phyloP scores from a whole-genome alignment of 1,140 invertebrate species.

The Arion vulgaris region DNA sequence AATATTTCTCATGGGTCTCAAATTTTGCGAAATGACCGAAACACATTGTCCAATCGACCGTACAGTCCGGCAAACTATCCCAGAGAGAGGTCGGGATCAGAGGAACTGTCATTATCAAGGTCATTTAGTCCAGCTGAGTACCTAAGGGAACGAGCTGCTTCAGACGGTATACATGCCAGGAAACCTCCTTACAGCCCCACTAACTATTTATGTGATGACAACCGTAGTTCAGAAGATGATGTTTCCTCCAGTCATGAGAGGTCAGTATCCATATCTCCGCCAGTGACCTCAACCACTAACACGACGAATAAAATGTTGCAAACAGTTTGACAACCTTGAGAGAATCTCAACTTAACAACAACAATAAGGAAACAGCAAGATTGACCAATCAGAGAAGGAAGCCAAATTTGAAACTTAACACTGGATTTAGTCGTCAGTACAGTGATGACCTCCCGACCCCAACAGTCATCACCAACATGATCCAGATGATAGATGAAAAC shows the following conservation, averaged over 20 bases:
- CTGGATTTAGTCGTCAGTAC: constrained; percentile 68
- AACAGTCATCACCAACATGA: constrained; percentile 63
- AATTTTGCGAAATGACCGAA: constrained; percentile 28
- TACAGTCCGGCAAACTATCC: constrained; percentile 49
- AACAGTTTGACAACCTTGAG: background rate
- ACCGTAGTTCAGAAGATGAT: constrained; percentile 17
- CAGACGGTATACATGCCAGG: background rate
- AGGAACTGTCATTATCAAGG: background rate
- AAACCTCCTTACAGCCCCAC: constrained; percentile 21
- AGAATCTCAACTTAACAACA: background rate
- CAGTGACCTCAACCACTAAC: background rate
- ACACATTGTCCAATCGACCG: constrained; percentile 40
- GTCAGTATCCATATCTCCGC: constrained; percentile 26
- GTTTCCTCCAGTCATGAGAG: constrained; percentile 20
- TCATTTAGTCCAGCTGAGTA: constrained; percentile 25
- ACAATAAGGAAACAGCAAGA: constrained; percentile 16
- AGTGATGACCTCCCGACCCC: constrained; percentile 67
- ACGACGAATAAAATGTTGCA: background rate
- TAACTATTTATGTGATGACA: constrained; percentile 20
- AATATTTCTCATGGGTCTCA: constrained; percentile 23
- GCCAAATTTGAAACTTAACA: constrained; percentile 46
- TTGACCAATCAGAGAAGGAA: constrained; percentile 22
- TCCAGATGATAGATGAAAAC: constrained; percentile 66
- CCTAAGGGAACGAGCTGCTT: background rate
- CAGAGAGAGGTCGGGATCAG: constrained; percentile 27